Evolutionary conservation across 2,113 vertebrate genomes (phyloP).

Genomic region (Laticauda colubrina): DNA sequence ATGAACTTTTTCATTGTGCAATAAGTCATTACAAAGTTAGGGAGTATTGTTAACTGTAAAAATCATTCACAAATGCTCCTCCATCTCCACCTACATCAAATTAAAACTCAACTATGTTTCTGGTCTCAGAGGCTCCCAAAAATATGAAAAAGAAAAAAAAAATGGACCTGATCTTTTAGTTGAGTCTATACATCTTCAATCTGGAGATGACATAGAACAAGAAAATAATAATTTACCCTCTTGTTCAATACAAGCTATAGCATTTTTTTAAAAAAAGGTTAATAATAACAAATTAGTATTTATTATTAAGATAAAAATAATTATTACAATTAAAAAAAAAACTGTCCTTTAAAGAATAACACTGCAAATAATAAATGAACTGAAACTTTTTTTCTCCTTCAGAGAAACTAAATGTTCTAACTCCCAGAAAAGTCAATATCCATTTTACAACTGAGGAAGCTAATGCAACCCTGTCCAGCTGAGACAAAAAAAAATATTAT

Average conservation of each 20-base stretch:
- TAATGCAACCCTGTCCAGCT: neutral
- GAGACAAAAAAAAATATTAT: neutral
- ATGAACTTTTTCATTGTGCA: neutral
- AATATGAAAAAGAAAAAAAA: neutral
- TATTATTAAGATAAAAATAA: no score
- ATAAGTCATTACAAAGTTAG: neutral
- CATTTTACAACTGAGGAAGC: constrained; percentile 5
- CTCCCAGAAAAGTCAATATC: constrained; percentile 3
- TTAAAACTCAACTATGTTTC: neutral
- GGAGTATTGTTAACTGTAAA: neutral
- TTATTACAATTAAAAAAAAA: neutral
- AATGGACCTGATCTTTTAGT: neutral
- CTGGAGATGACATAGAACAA: neutral
- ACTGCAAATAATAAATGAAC: neutral
- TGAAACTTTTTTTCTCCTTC: neutral
- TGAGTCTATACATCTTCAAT: neutral
- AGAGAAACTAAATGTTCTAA: neutral
- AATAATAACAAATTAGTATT: no score
- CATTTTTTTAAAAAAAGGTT: neutral
- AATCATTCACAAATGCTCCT: neutral
- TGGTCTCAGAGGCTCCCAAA: neutral
- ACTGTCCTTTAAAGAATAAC: neutral
- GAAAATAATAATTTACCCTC: neutral
- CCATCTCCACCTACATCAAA: neutral
- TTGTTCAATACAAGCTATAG: neutral